Base-by-base conservation (phyloP, 2,888 invertebrate species). In the Cheilosia urbana region DNA sequence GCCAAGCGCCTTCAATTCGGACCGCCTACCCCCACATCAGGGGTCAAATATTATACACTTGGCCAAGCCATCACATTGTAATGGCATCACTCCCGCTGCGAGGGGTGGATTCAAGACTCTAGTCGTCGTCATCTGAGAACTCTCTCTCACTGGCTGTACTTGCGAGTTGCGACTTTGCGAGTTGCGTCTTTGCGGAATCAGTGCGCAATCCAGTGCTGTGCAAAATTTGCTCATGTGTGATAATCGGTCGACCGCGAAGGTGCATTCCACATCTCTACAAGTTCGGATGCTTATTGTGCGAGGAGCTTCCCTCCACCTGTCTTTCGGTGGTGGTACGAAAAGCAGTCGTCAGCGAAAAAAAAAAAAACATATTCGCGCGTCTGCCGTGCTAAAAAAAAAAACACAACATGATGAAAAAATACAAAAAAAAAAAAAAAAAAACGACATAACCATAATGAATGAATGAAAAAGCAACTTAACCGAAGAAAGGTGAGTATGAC, bases 181-280 rank as follows among this genome's bases (percentile, higher is more conserved):
- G 60, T 66, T 76, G 71, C 75, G 69, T 71, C 58, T 65, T 66
- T 76, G 71, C 75, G 69, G 80, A 83, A 83, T 78, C 79, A 83
- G 78, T 83, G 77, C 72, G 78, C 77, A 58, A 49, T 49, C 72
- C 76, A 58, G 60, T 73, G 51, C 68, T 45, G n/a, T 65, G 75
- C 55, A 21, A 66, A 34, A 75, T 75, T 58, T 84, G 69, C 27
- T 85, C 76, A 85, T 81, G 85, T 81, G 85, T 63, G 68, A 45
- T 85, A 81, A 85, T 85, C 81, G 85, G 81, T 76, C 76, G 81
- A 85, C 85, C 81, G 85, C 81, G 62, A 63, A 72, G 71, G 27
- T 63, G 68, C 81, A 85, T 85, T 81, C 76, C 76, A 57, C 58
- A 65, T 76, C 65, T 69, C 42, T 66, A 55, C 65, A 76, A 79